phyloP scores from a whole-genome alignment of 2,888 invertebrate species.

The Dromius quadrimaculatus region DNA sequence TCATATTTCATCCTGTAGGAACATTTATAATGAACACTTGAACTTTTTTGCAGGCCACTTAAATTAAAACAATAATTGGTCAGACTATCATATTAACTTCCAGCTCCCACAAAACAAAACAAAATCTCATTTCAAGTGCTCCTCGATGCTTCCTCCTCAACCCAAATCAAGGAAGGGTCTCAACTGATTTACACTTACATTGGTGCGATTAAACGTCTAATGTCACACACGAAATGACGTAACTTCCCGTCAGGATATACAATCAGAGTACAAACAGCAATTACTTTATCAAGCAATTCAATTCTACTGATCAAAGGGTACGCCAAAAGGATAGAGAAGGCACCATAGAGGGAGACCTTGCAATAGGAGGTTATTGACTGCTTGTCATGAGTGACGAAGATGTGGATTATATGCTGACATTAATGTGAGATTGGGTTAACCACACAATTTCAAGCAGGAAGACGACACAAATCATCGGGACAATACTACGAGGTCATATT shows the following conservation, averaged over 20 bases:
- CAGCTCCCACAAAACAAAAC: not conserved
- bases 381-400: not conserved
- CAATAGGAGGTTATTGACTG: slow-evolving; percentile 45
- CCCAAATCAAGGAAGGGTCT: not conserved
- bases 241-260: slow-evolving; percentile 15
- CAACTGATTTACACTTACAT: not conserved
- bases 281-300: slow-evolving; percentile 50
- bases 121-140: not conserved
- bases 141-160: not conserved
- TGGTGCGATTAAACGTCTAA: slow-evolving; percentile 21
- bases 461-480: no score
- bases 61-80: not conserved
- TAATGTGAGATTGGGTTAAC: no score
- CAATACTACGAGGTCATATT: no score
- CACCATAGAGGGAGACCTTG: not conserved
- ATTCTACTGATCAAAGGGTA: slow-evolving; percentile 47
- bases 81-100: slow-evolving; percentile 1
- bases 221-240: slow-evolving; percentile 26
- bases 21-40: not conserved
- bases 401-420: slow-evolving; percentile 1
- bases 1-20: not conserved
- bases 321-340: not conserved
- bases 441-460: no score
- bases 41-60: not conserved
- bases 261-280: slow-evolving; percentile 49